A percentile compares a stretch with the other conserved stretches of the same genome.
These are phyloP conservation scores for Muscina levida DNA, from an alignment of 2,888 invertebrate species.

Conservation along the genomic window DNA sequence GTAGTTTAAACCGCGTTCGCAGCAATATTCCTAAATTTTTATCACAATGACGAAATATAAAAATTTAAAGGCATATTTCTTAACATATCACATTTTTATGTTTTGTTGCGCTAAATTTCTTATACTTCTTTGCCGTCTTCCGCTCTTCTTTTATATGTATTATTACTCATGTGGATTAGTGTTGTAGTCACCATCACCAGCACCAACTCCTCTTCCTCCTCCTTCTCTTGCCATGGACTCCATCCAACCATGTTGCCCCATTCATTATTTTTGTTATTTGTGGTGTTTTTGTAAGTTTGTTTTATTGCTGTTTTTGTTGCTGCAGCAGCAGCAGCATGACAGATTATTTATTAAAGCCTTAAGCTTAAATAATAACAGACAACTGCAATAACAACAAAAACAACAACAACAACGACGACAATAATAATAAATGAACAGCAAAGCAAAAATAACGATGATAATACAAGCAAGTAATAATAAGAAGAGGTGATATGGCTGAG, in stretches of 20 bases:
- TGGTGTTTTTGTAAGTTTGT: neutral
- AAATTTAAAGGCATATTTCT: no score
- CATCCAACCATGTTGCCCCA: neutral
- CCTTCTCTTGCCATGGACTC: no score
- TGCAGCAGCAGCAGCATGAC: neutral
- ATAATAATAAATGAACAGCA: neutral
- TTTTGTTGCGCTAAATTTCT: slow-evolving; percentile 5
- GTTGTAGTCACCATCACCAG: neutral
- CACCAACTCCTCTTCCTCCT: neutral
- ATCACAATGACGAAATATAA: no score
- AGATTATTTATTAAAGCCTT: slow-evolving; percentile 32
- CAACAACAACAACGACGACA: no score
- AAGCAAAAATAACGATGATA: neutral
- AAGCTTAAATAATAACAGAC: slow-evolving; percentile 33
- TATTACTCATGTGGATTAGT: neutral
- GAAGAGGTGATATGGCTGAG: neutral
- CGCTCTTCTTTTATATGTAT: neutral
- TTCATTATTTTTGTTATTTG: slow-evolving; percentile 2
- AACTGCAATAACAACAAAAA: neutral
- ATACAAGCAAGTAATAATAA: neutral
- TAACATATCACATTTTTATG: no score
- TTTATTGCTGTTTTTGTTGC: neutral
- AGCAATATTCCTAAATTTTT: no score
- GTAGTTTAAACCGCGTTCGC: no score
- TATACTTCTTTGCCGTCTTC: slow-evolving; percentile 5